Base-by-base conservation (phyloP, 2,113 vertebrate genomes). In the Proterorhinus semilunaris region DNA sequence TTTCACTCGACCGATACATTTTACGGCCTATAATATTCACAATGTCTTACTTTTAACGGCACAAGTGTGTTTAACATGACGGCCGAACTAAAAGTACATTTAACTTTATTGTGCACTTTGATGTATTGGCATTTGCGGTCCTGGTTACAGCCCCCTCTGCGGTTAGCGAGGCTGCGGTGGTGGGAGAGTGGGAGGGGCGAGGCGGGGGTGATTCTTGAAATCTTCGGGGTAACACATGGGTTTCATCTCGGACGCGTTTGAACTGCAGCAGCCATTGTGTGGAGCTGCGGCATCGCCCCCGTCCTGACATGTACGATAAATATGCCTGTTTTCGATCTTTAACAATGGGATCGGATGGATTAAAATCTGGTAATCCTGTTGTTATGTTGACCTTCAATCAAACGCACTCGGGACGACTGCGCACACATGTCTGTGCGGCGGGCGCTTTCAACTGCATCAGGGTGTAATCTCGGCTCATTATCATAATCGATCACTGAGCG, bases 241-340 rank as follows among this genome's bases (percentile, higher is more conserved):
- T 87, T 83, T 83, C 81, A 88, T 87, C 48, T 73, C n/a, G 74
- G 66, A 64, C 57, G n/a, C 74, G 71, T 48, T 54, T 50, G 53
- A 66, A 9, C 63, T 36, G 68, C 80, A 75, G 68, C 84, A 79
- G 89, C 90, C 83, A 85, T 91, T 86, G 78, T 61, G 70, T 79
- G 49, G 47, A 81, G 83, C 82, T 17, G 52, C 27, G 4, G 27
- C 27, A 17, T 9, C 52, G 9, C 16, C 16, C 16, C 1, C 10
- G 88, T 79, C 80, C 71, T 91, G 92, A 93, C 91, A 86, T 79
- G 83, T 63, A 90, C 78, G 87, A 92, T 92, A 91, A 91, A 92
- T 88, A 83, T 27, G 62, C 71, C 85, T 79, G 74, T 52, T 67
- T 12, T 58, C 27, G 42, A 7, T 58, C 55, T 42, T 13, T 15